A percentile compares a stretch with the other conserved stretches of the same genome.
Evolutionary conservation across 2,888 invertebrate species (phyloP).

Genomic region (Ennomos erosarius): DNA sequence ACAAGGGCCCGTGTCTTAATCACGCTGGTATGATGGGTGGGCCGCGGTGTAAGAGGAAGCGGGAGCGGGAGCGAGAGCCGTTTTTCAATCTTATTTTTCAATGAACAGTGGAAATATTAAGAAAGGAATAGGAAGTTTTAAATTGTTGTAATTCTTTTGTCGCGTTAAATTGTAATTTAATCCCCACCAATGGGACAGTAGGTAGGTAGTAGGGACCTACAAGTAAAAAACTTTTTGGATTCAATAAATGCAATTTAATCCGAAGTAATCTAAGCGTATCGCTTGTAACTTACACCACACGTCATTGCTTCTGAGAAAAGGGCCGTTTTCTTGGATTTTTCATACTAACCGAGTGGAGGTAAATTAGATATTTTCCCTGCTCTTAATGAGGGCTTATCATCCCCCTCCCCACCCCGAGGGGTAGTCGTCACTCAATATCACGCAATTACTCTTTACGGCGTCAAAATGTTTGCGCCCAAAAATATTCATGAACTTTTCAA

Average conservation of each 20-base stretch:
- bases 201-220: too few species aligned
- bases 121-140: too few species aligned
- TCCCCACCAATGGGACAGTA: too few species aligned
- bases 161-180: too few species aligned
- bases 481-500: conserved; percentile 29
- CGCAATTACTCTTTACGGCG: conserved; percentile 61
- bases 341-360: conserved; percentile 61
- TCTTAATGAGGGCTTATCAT: conserved; percentile 71
- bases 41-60: conserved; percentile 36
- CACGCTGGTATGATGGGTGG: conserved; percentile 47
- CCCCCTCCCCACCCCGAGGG: conserved; percentile 41
- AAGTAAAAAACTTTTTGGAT: too few species aligned
- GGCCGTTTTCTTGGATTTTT: conserved; percentile 69
- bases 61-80: conserved; percentile 22
- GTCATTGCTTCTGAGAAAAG: conserved; percentile 53
- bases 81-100: background rate
- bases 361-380: conserved; percentile 71
- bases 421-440: conserved; percentile 59
- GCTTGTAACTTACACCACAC: conserved; percentile 39
- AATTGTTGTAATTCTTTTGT: too few species aligned
- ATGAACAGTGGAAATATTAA: too few species aligned
- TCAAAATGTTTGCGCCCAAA: conserved; percentile 34
- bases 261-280: conserved; percentile 28
- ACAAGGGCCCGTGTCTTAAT: conserved; percentile 66
- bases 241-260: background rate